Base-by-base conservation (phyloP, 1,140 invertebrate species). In the Diuraphis noxia region DNA sequence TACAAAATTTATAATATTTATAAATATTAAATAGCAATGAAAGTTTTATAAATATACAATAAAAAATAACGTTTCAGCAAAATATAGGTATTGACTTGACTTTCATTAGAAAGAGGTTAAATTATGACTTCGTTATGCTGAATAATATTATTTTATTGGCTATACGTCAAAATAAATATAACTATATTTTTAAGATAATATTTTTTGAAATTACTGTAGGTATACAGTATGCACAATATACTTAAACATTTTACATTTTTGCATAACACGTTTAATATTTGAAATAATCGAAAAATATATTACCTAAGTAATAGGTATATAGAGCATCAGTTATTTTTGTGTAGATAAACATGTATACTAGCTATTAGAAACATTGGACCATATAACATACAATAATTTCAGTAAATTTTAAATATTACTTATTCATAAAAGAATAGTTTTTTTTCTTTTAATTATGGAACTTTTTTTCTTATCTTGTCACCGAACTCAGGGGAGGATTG, bases 131-230 rank as follows among this genome's bases (percentile, higher is more conserved):
- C 6, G 30, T 72, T 13, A n/a, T 21, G 6, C 13, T 72, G 23
- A 87, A 87, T 87, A 87, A 87, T 87, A 87, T 87, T 87, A 87
- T 38, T 56, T 17, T 87, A 40, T 41, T 87, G 85, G 85, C 85
- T 43, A 1, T 13, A 87, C 36, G 49, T 87, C 85, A 56, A 87
- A 56, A 87, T 36, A 56, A 56, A 56, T 38, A 34, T 40, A 34
- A 23, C 23, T 13, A n/a, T 56, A 38, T 52, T 38, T 49, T 52
- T 87, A 52, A 36, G 3, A 36, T 34, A 49, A 43, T 81, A 85
- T 85, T 85, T n/a, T 34, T 46, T 46, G 21, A 85, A 49, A 85
- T 49, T 25, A 49, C 6, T 46, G 43, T 85, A 49, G 13, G 13
- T 46, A 36, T 84, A 85, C 25, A n/a, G n/a, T 85, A 46, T 36